phyloP scores from a whole-genome alignment of 2,888 invertebrate genomes.

The Cephus pygmeus region DNA sequence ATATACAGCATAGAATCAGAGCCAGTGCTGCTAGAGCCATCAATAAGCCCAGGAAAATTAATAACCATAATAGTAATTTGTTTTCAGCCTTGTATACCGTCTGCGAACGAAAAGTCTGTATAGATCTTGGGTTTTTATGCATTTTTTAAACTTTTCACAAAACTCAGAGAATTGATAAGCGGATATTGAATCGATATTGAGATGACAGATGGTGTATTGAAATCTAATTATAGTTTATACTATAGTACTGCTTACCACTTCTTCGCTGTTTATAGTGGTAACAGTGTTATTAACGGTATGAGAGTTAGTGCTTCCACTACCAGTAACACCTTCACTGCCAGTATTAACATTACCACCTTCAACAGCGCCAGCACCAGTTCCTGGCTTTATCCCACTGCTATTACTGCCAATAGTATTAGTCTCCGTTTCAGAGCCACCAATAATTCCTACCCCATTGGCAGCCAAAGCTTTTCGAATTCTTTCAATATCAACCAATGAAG shows the following conservation, averaged over 20 bases:
- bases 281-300: slow-evolving; percentile 30
- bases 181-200: no score
- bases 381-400: neutral
- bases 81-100: slow-evolving; percentile 79
- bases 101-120: slow-evolving; percentile 61
- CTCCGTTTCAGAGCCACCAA: slow-evolving; percentile 34
- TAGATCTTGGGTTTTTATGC: neutral
- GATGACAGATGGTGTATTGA: no score
- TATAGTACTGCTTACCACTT: neutral
- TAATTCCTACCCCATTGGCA: slow-evolving; percentile 60
- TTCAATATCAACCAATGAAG: slow-evolving; percentile 59
- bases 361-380: slow-evolving; percentile 65
- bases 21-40: slow-evolving; percentile 78
- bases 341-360: slow-evolving; percentile 70
- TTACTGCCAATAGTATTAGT: neutral
- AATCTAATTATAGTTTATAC: neutral
- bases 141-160: neutral
- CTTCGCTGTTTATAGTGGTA: slow-evolving; percentile 13
- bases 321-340: slow-evolving; percentile 62
- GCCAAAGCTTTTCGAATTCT: slow-evolving; percentile 57
- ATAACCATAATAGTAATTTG: slow-evolving; percentile 79
- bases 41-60: slow-evolving; percentile 80
- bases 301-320: slow-evolving; percentile 10
- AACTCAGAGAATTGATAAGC: neutral
- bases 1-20: slow-evolving; percentile 84